These are phyloP conservation scores for Holcopasites calliopsidis DNA, from an alignment of 1,140 invertebrate species.

Conservation along the genomic window DNA sequence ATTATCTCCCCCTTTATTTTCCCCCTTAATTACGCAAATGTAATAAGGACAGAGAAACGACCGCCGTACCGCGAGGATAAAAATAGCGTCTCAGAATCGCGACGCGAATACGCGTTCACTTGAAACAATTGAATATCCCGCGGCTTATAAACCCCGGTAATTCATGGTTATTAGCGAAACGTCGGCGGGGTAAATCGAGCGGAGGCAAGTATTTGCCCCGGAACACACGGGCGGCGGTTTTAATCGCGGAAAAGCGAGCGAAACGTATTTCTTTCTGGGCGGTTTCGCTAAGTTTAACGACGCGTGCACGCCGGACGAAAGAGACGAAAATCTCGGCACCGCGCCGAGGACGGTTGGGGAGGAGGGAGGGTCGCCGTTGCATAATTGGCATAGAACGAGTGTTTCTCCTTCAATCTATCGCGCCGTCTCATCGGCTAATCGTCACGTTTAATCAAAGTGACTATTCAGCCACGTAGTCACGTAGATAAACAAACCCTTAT, in stretches of 20 bases:
- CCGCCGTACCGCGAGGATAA: not conserved
- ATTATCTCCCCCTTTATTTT: too few species aligned
- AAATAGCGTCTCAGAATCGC: not conserved
- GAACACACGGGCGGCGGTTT: slow-evolving; percentile 11
- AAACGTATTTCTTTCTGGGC: slow-evolving; percentile 28
- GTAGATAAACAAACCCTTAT: slow-evolving; percentile 46
- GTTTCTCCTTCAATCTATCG: slow-evolving; percentile 38
- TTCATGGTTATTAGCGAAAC: slow-evolving; percentile 46
- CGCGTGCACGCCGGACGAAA: not conserved
- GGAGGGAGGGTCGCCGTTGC: not conserved
- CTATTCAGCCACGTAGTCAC: slow-evolving; percentile 40
- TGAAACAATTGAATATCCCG: slow-evolving; percentile 16
- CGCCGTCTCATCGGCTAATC: slow-evolving; percentile 13
- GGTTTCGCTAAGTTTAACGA: slow-evolving; percentile 19
- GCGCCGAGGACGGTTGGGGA: too few species aligned
- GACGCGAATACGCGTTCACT: too few species aligned
- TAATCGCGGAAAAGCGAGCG: slow-evolving; percentile 19
- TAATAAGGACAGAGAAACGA: too few species aligned
- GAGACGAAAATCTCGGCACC: slow-evolving; percentile 3
- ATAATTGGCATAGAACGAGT: slow-evolving; percentile 38
- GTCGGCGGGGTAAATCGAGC: slow-evolving; percentile 19
- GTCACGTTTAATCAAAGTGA: slow-evolving; percentile 49
- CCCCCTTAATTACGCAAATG: too few species aligned
- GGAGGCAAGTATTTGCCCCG: slow-evolving; percentile 2
- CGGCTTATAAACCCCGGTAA: slow-evolving; percentile 33